A percentile compares a stretch with the other conserved stretches of the same genome.
phyloP scores from a whole-genome alignment of 2,888 invertebrate species.

The Orthosia cruda region DNA sequence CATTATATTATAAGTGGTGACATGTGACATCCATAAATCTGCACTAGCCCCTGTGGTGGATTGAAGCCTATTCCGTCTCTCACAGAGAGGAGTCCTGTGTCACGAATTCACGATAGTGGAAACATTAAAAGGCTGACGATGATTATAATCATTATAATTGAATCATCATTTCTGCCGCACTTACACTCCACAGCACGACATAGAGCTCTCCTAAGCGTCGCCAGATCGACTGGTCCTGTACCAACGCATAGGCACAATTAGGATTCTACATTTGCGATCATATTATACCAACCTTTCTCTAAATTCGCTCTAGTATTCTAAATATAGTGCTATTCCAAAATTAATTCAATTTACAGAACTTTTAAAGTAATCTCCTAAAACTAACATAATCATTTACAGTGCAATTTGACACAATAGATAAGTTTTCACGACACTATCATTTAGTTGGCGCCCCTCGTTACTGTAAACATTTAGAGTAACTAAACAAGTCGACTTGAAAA shows the following conservation, averaged over 20 bases:
- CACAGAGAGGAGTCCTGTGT: no score
- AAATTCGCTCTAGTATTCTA: background rate
- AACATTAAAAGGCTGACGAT: no score
- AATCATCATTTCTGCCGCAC: background rate
- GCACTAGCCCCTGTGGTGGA: no score
- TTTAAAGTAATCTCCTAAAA: background rate
- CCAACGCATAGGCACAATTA: no score
- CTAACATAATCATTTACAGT: constrained; percentile 9
- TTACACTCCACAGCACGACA: background rate
- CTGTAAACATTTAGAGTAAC: constrained; percentile 5
- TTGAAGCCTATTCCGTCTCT: no score
- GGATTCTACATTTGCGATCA: no score
- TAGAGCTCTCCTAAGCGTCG: no score
- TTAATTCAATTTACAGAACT: constrained; percentile 4
- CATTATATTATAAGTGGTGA: no score
- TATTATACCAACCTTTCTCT: background rate
- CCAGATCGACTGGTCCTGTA: no score
- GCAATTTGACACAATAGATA: constrained; percentile 10
- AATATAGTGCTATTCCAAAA: constrained; percentile 10
- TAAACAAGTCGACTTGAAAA: background rate
- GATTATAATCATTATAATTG: no score
- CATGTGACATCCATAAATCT: no score
- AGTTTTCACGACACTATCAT: constrained; percentile 25
- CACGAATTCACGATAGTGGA: no score
- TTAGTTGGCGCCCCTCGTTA: background rate